Evolutionary conservation across 2,113 vertebrate species (phyloP), one percentile per base, ranked within the genome.

Genomic region (Acanthisitta chloris): DNA sequence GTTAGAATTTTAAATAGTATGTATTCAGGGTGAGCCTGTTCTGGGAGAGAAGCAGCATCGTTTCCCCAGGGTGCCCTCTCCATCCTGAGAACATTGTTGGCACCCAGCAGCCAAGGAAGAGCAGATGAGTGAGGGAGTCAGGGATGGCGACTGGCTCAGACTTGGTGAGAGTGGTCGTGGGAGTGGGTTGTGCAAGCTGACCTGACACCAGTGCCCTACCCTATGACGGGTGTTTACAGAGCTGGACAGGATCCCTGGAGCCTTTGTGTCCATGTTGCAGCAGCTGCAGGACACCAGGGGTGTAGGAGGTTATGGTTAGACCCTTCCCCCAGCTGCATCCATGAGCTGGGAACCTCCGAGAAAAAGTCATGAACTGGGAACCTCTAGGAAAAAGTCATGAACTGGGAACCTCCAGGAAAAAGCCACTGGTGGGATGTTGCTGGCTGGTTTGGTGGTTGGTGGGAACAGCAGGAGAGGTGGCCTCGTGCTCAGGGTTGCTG

Each of bases 61-160:
- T 51, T 46, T 66, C 42, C 55, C 26, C 69, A 31, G 11, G 43
- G 51, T 28, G 48, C 24, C 31, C 21, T 90, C 38, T 76, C 36
- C 5, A 4, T 54, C 62, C 57, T 2, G 1, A 38, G 34, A 62
- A 28, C 26, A 38, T 5, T 42, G 10, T 31, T 80, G 85, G 51
- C 23, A 61, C 19, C 21, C 15, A 2, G 12, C 62, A 87, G 64
- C 25, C 0, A 0, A 76, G 57, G 20, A 58, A 57, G 17, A 52
- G 21, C 0, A 1, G 24, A 15, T 5, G 12, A 51, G 36, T 0
- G 7, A 88, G 33, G 48, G 12, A 51, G 36, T 0, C 6, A 88
- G 33, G 48, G 34, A 3, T 28, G 28, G 62, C 61, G 66, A 51
- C 0, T 2, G 29, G 15, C 40, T 91, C 61, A 79, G 59, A 52